A percentile compares a stretch with the other conserved stretches of the same genome.
Evolutionary conservation across 2,888 invertebrate species (phyloP).

Genomic region (Platycheirus albimanus): DNA sequence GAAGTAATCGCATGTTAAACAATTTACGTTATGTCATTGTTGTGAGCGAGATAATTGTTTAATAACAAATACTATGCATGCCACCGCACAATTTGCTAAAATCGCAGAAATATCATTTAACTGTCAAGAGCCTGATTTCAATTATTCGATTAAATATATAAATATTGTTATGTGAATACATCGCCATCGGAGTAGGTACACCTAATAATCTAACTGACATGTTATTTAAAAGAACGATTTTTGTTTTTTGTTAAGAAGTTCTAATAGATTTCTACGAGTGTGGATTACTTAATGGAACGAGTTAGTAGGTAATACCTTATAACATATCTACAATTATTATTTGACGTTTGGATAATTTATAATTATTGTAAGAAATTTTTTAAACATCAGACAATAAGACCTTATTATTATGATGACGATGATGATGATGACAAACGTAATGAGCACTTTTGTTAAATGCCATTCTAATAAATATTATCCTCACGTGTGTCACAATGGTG

Average conservation of each 20-base stretch:
- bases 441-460: no score
- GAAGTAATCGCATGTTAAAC: slow-evolving; percentile 62
- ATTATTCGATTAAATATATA: slow-evolving; percentile 30
- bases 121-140: slow-evolving; percentile 25
- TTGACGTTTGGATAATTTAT: no score
- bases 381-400: no score
- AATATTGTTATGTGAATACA: no score
- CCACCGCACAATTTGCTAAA: not conserved
- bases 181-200: no score
- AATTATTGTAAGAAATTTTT: no score
- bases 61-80: slow-evolving; percentile 37
- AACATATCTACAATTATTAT: no score
- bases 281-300: not conserved
- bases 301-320: not conserved
- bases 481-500: slow-evolving; percentile 4
- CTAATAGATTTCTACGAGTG: not conserved
- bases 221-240: not conserved
- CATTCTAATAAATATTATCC: not conserved
- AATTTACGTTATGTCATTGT: slow-evolving; percentile 21
- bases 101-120: slow-evolving; percentile 27
- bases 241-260: no score
- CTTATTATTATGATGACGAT: no score
- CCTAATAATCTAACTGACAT: slow-evolving; percentile 3
- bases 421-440: no score
- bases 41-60: slow-evolving; percentile 57